phyloP scores from a whole-genome alignment of 2,113 vertebrate species.

The Macrotus californicus region DNA sequence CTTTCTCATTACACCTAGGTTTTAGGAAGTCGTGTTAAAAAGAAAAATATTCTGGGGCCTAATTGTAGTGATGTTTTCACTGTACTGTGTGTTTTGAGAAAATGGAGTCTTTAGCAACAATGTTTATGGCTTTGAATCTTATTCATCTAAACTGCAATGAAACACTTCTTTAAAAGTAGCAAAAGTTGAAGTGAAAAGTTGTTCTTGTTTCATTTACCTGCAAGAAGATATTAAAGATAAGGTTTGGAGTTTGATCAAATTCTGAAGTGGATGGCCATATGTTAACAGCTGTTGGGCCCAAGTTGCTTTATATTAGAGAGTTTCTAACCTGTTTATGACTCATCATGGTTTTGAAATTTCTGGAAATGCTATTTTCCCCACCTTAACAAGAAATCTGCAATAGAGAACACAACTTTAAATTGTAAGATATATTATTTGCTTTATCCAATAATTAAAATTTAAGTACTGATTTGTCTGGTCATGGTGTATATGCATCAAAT shows the following conservation, averaged over 20 bases:
- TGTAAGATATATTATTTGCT: background rate
- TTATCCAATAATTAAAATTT: slow-evolving; percentile 12
- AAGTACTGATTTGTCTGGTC: background rate
- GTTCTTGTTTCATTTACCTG: background rate
- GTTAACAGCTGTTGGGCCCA: background rate
- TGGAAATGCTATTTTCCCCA: background rate
- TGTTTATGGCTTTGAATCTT: background rate
- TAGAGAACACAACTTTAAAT: slow-evolving; percentile 13
- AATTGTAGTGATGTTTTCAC: background rate
- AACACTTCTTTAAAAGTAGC: background rate
- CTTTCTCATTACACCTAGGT: background rate
- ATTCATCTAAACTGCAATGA: background rate
- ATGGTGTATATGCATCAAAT: background rate
- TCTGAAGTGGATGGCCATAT: background rate
- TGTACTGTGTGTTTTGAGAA: background rate
- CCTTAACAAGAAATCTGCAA: background rate
- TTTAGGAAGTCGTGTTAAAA: slow-evolving; percentile 19
- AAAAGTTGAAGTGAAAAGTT: slow-evolving; percentile 9
- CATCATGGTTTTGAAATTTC: background rate
- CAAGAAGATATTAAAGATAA: background rate
- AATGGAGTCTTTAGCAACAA: background rate
- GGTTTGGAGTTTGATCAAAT: background rate
- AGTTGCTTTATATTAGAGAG: background rate
- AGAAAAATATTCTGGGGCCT: background rate
- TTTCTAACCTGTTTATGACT: background rate